A percentile compares a stretch with the other conserved stretches of the same genome.
phyloP scores from a whole-genome alignment of 2,113 vertebrate species.

The Todiramphus saurophagus region DNA sequence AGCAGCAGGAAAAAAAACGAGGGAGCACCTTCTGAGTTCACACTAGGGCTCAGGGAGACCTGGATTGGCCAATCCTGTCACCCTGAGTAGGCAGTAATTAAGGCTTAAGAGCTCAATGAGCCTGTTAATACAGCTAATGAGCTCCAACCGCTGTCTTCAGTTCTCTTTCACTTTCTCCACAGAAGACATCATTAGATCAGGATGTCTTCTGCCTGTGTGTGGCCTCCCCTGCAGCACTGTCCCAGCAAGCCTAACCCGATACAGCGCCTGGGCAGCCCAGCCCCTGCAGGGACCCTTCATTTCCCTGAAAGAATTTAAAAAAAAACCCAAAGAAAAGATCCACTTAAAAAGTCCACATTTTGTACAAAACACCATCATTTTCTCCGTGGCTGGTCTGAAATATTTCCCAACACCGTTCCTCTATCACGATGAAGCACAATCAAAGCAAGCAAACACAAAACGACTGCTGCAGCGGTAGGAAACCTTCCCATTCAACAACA shows the following conservation, averaged over 20 bases:
- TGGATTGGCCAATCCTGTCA: background rate
- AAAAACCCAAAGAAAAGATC: too few species aligned
- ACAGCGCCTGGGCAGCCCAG: background rate
- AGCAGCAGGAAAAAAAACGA: fast-evolving
- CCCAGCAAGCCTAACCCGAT: background rate
- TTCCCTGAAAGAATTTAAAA: background rate
- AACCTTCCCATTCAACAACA: background rate
- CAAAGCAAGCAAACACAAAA: background rate
- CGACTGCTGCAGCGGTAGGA: background rate
- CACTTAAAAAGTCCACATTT: background rate
- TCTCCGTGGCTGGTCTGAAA: background rate
- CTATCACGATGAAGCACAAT: background rate
- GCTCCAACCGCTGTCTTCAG: background rate
- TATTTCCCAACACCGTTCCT: background rate
- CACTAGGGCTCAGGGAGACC: fast-evolving
- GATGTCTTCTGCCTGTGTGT: background rate
- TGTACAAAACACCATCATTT: background rate
- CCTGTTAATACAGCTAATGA: background rate
- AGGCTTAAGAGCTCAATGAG: background rate
- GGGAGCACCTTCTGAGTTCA: fast-evolving
- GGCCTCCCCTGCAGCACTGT: background rate
- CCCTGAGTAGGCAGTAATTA: background rate
- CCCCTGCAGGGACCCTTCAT: background rate
- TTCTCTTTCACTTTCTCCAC: background rate
- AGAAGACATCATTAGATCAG: background rate